Base-by-base conservation (phyloP, 2,797 vertebrate genomes). In the Rhynchotus rufescens region DNA sequence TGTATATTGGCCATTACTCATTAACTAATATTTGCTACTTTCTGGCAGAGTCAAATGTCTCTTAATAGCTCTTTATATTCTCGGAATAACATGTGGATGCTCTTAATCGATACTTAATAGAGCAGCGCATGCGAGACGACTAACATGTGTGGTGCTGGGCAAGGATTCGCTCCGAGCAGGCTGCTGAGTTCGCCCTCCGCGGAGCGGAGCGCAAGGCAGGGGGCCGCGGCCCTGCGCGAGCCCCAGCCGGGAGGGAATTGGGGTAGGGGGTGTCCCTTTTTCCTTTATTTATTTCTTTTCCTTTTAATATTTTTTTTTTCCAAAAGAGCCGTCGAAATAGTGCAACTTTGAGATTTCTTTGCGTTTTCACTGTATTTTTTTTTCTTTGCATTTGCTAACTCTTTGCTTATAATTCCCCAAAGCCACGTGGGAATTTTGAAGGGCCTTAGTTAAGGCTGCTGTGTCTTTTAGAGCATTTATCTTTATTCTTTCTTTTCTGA, bases 81-180 rank as follows among this genome's bases (percentile, higher is more conserved):
- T 94, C 92, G 83, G 87, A 94, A 95, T 86, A 94, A 89, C 85
- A 84, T 81, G 92, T 78, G 89, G 91, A 93, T 86, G 67, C 36
- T 92, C 95, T 93, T 95, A 92, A 95, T 96, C 95, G 89, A 93
- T 95, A 93, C 89, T 93, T 92, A 93, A 94, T 89, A 86, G 89
- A 84, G 88, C 67, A 34, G 75, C 89, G 75, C 79, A 15, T 64
- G 80, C 92, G 89, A 77, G 86, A 91, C 77, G 69, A 84, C 91
- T 8, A 74, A 74, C 74, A 10, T 72, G 89, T 12, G 67, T 5
- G 38, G 36, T 28, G 76, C 10, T 26, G 80, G 83, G 56, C 59
- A 87, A 67, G 59, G 61, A 34, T 62, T 21, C 76, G 36, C 56
- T 17, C 76, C 1, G 4, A 72, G 28, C 42, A n/a, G 88, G 25